A percentile compares a stretch with the other conserved stretches of the same genome.
Conservation (phyloP, 1,140 invertebrate genomes). For the Ceratina calcarata region DNA sequence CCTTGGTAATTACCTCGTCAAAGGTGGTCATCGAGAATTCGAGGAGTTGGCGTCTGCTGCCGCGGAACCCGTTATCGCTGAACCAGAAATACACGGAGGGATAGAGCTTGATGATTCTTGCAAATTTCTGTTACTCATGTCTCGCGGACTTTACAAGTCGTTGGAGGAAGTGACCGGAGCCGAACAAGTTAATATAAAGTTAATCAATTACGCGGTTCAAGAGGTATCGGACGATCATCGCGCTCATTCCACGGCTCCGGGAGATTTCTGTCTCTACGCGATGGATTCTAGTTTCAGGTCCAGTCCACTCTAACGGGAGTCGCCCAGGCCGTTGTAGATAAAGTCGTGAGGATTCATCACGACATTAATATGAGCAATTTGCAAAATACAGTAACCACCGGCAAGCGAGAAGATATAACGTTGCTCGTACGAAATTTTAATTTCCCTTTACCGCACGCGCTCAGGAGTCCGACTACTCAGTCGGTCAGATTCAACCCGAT, state of each 20-base stretch:
- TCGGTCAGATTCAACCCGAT: constrained; percentile 83
- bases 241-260: not conserved
- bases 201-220: constrained; percentile 89
- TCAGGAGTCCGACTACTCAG: constrained; percentile 79
- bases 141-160: constrained; percentile 91
- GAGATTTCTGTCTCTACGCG: constrained; percentile 5
- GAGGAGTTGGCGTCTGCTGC: constrained; percentile 85
- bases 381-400: constrained; percentile 76
- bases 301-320: constrained; percentile 91
- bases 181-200: constrained; percentile 89
- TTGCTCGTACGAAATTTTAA: constrained; percentile 93
- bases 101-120: constrained; percentile 90
- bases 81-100: constrained; percentile 90
- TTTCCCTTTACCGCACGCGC: constrained; percentile 86
- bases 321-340: constrained; percentile 93
- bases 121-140: constrained; percentile 92
- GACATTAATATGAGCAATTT: constrained; percentile 87
- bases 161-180: constrained; percentile 90
- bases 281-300: constrained; percentile 85
- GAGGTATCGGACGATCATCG: constrained; percentile 79
- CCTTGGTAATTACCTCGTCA: constrained; percentile 94
- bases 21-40: constrained; percentile 92
- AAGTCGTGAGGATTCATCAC: constrained; percentile 91
- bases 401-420: constrained; percentile 89
- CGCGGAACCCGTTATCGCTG: constrained; percentile 90